phyloP scores from a whole-genome alignment of 1,140 invertebrate genomes.

The Prorops nasuta region DNA sequence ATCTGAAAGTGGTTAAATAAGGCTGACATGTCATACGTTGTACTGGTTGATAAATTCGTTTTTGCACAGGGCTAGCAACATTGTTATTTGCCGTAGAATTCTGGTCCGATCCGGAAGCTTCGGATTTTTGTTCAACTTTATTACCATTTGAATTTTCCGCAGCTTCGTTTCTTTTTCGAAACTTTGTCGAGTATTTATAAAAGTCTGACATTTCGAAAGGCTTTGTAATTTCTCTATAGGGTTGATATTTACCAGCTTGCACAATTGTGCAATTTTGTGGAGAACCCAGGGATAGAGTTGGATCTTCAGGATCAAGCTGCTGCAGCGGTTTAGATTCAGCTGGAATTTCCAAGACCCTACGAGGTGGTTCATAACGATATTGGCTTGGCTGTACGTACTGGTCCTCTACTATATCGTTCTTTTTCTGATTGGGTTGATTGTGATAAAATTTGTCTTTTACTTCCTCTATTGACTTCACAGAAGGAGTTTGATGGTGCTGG shows the following conservation, averaged over 20 bases:
- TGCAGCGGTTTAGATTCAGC: slow-evolving; percentile 45
- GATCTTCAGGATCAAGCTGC: slow-evolving; percentile 36
- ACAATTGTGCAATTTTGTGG: slow-evolving; percentile 81
- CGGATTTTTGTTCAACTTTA: slow-evolving; percentile 13
- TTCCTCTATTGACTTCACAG: background rate
- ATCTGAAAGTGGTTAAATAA: slow-evolving; percentile 29
- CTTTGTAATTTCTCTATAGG: slow-evolving; percentile 90
- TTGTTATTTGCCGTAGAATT: slow-evolving; percentile 12
- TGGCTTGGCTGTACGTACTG: slow-evolving; percentile 19
- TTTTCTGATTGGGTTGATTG: slow-evolving; percentile 14
- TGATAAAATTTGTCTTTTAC: slow-evolving; percentile 1
- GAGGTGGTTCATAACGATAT: slow-evolving; percentile 31
- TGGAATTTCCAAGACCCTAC: slow-evolving; percentile 46
- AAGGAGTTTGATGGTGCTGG: slow-evolving; percentile 25
- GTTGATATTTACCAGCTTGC: slow-evolving; percentile 83
- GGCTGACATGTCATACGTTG: slow-evolving; percentile 55
- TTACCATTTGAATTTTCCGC: slow-evolving; percentile 14
- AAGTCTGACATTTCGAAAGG: slow-evolving; percentile 97
- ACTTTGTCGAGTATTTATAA: slow-evolving; percentile 95
- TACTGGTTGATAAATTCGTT: slow-evolving; percentile 54
- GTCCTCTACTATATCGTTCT: slow-evolving; percentile 22
- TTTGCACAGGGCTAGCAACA: slow-evolving; percentile 46
- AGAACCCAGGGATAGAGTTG: slow-evolving; percentile 65
- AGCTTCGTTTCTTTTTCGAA: slow-evolving; percentile 63
- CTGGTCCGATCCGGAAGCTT: background rate